Evolutionary conservation across 2,113 vertebrate species (phyloP).

Genomic region (Mustelus asterias): DNA sequence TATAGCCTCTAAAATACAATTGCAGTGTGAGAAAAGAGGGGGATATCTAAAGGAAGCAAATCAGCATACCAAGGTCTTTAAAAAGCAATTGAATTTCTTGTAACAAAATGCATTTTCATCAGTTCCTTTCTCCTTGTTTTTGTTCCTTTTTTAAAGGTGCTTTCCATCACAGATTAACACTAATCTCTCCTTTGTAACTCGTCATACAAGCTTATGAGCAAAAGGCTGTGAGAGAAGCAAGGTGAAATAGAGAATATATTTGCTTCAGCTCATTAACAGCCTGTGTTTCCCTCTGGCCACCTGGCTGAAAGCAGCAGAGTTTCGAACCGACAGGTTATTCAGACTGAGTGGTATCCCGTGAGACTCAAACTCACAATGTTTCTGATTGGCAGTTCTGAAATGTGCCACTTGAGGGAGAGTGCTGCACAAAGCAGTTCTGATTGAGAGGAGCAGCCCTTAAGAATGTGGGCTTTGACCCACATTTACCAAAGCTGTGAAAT

Average conservation of each 20-base stretch:
- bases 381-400: conserved; percentile 24
- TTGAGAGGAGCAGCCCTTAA: not conserved
- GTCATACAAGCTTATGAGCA: not conserved
- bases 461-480: not conserved
- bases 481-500: not conserved
- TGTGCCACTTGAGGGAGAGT: conserved; percentile 19
- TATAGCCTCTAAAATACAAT: not conserved
- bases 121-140: not conserved
- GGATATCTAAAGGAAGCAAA: not conserved
- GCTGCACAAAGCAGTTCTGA: not conserved
- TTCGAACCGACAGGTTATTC: not conserved
- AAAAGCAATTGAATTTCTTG: not conserved
- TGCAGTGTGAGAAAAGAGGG: not conserved
- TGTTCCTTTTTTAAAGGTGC: not conserved
- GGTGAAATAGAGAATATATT: not conserved
- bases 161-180: not conserved
- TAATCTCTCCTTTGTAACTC: not conserved
- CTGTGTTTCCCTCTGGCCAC: not conserved
- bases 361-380: not conserved
- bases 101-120: not conserved
- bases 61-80: not conserved
- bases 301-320: not conserved
- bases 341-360: not conserved
- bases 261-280: not conserved
- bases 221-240: not conserved